phyloP scores from a whole-genome alignment of 2,888 invertebrate species.

The Tinea pellionella region DNA sequence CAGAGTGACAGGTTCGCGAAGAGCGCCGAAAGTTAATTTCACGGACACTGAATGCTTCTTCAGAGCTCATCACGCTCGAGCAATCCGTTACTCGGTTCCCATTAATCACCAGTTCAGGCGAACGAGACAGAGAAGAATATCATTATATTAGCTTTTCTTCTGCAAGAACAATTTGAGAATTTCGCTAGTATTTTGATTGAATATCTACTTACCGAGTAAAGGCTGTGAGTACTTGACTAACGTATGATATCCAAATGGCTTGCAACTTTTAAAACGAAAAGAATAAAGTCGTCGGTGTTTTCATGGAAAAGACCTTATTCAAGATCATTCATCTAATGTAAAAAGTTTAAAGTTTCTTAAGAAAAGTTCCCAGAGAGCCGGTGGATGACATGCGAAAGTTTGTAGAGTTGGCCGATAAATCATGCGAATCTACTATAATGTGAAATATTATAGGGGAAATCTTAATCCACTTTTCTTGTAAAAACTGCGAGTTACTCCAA shows the following conservation, averaged over 20 bases:
- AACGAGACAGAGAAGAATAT: constrained; percentile 19
- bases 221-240: not conserved
- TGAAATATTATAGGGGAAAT: constrained; percentile 56
- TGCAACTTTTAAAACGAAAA: not conserved
- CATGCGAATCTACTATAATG: constrained; percentile 52
- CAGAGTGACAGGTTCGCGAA: constrained; percentile 48
- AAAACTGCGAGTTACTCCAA: constrained; percentile 39
- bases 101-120: constrained; percentile 47
- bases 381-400: constrained; percentile 63
- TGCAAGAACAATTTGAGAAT: not conserved
- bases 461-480: constrained; percentile 62
- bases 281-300: not conserved
- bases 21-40: constrained; percentile 64
- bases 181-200: not conserved
- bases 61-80: constrained; percentile 58
- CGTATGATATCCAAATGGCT: not conserved
- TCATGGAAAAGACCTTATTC: constrained; percentile 17
- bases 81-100: constrained; percentile 49
- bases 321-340: constrained; percentile 48
- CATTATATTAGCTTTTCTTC: constrained; percentile 23
- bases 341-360: constrained; percentile 56
- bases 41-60: constrained; percentile 61
- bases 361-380: constrained; percentile 47
- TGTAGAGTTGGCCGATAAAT: constrained; percentile 59
- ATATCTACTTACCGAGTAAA: not conserved